Conservation (phyloP, 2,888 invertebrate species). For the Bembecia ichneumoniformis region DNA sequence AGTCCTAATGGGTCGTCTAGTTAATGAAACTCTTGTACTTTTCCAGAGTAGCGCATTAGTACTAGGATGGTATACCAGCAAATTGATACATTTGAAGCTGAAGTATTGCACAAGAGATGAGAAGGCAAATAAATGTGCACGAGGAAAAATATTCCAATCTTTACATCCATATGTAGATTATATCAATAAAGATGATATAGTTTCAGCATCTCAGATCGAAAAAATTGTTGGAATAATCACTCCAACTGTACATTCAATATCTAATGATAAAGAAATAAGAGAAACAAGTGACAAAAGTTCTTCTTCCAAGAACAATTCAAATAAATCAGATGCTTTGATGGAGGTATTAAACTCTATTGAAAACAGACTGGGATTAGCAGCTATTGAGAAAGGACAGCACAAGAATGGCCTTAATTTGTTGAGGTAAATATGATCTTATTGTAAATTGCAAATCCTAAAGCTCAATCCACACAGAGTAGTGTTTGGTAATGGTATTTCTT, state of each 20-base stretch:
- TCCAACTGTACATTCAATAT: slow-evolving; percentile 47
- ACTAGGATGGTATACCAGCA: slow-evolving; percentile 75
- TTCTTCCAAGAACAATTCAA: slow-evolving; percentile 19
- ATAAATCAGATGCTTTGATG: slow-evolving; percentile 52
- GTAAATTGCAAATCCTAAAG: too few species aligned
- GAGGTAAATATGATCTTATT: slow-evolving; percentile 36
- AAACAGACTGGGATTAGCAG: slow-evolving; percentile 72
- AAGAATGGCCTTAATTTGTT: slow-evolving; percentile 69
- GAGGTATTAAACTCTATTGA: slow-evolving; percentile 73
- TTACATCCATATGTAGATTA: slow-evolving; percentile 31
- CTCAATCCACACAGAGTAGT: too few species aligned
- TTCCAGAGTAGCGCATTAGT: slow-evolving; percentile 74
- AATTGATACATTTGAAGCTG: slow-evolving; percentile 58
- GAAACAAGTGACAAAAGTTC: slow-evolving; percentile 15
- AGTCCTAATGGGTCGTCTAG: too few species aligned
- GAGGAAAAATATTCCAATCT: slow-evolving; percentile 25
- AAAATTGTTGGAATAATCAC: slow-evolving; percentile 30
- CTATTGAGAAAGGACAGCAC: slow-evolving; percentile 68
- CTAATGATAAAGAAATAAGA: slow-evolving; percentile 41
- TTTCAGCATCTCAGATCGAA: slow-evolving; percentile 29
- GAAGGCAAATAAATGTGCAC: slow-evolving; percentile 18
- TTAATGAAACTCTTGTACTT: slow-evolving; percentile 1
- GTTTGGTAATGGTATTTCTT: too few species aligned
- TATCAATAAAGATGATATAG: slow-evolving; percentile 27
- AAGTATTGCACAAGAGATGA: slow-evolving; percentile 29